Base-by-base conservation (phyloP, 2,797 vertebrate genomes). In the Ciconia nigra region DNA sequence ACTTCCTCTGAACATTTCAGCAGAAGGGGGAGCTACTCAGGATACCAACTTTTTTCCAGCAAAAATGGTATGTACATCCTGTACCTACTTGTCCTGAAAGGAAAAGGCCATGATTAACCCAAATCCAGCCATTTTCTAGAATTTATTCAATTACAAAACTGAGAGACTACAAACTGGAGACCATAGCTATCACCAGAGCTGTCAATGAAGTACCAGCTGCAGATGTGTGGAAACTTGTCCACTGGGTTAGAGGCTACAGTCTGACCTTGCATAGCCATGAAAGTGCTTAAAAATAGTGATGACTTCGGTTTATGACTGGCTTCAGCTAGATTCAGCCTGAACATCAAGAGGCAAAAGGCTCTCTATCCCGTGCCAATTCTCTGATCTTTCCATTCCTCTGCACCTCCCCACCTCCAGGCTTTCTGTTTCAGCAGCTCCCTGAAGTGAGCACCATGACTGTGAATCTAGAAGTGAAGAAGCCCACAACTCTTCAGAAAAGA, bases 401-500 rank as follows among this genome's bases (percentile, higher is more conserved):
- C 72, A 51, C 91, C 91, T 90, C 82, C 81, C 79, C 82, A 86
- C 76, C 79, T 93, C 86, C 89, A 52, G 84, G 87, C 95, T 93
- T 83, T 95, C 78, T 77, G 57, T 86, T 85, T 92, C 82, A 91
- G 94, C 89, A 96, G 86, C 96, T 96, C 93, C 90, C 94, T 92
- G 87, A 97, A 96, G 92, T 86, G 89, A 94, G 87, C 94, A 91
- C 90, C 90, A 76, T 25, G 93, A 62, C 93, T 91, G 77, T 62
- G 89, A 91, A 76, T 86, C 85, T 65, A 82, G 54, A 92, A 97
- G 69, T 57, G 88, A 94, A 88, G 95, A 52, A 95, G 90, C 79
- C 77, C 76, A 69, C 79, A 84, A 47, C 57, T 85, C 90, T 85
- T 97, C 82, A 94, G 90, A 97, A 97, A 95, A 96, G 93, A 96